Conservation (phyloP, 2,113 vertebrate species). For the Chaetodon auriga region DNA sequence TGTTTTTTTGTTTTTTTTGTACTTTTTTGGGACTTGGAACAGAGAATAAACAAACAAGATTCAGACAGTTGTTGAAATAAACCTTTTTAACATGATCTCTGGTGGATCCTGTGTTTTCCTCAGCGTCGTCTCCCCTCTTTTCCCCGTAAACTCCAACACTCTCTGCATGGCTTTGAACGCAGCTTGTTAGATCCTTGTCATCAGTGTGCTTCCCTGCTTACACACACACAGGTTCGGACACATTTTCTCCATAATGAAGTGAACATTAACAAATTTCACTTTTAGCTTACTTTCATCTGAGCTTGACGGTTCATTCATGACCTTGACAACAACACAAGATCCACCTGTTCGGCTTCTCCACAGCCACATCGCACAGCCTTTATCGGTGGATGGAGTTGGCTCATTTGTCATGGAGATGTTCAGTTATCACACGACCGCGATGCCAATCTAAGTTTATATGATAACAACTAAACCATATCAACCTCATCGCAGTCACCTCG, state of each 20-base stretch:
- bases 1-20: slow-evolving; percentile 88
- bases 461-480: neutral
- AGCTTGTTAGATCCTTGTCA: slow-evolving; percentile 34
- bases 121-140: neutral
- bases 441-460: neutral
- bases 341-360: neutral
- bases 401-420: neutral
- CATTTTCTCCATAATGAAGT: neutral
- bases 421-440: neutral
- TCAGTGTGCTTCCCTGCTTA: slow-evolving; percentile 20
- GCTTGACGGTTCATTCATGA: neutral
- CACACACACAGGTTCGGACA: neutral
- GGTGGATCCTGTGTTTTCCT: slow-evolving; percentile 74
- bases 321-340: neutral
- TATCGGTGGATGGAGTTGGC: neutral
- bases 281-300: neutral
- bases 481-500: neutral
- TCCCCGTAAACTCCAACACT: slow-evolving; percentile 10
- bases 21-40: slow-evolving; percentile 92
- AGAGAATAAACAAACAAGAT: slow-evolving; percentile 80
- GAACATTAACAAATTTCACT: neutral
- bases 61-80: slow-evolving; percentile 94
- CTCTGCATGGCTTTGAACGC: slow-evolving; percentile 77
- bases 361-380: neutral
- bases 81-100: slow-evolving; percentile 88